Base-by-base conservation (phyloP, 2,888 invertebrate species). In the Cosmia trapezina region DNA sequence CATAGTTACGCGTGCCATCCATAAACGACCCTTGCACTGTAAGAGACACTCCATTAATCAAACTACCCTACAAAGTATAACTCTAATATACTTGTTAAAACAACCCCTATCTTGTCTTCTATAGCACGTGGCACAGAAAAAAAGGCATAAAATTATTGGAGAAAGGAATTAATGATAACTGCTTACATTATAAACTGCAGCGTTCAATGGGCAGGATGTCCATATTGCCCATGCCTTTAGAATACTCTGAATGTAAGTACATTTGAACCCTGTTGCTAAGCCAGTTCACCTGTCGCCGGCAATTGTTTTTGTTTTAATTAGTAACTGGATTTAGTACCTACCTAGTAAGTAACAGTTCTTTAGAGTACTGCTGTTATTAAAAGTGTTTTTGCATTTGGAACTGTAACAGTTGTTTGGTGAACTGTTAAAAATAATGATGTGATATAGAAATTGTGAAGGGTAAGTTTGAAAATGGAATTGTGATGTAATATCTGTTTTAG, bases 81-180 rank as follows among this genome's bases (percentile, higher is more conserved):
- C 93, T 71, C 77, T 96, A 96, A 96, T 96, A 95, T 93, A 95
- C 92, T 94, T 95, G 96, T 96, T 95, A 94, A 94, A 95, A 95
- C 95, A 95, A 94, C 96, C 96, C 93, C 92, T 96, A 93, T 95
- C 96, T 96, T 92, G 94, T 95, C 94, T 93, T 91, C 92, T 88
- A 85, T 87, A 88, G 89, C 91, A 88, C 91, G 91, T 91, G 91
- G 85, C 90, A 59, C 57, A 71, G 76, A 80, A 95, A 94, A 94
- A 94, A 94, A 88, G 76, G 80, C 83, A 88, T 92, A 90, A 91
- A 93, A 93, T 94, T 94, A 92, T 91, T 92, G 90, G 91, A 90
- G 89, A 84, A 87, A 86, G 82, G 88, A 87, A 89, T 87, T 89
- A 88, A 91, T 92, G 95, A 95, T 95, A 95, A 95, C 93, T 92